phyloP scores from a whole-genome alignment of 1,140 invertebrate species.

The Drosophila tani region DNA sequence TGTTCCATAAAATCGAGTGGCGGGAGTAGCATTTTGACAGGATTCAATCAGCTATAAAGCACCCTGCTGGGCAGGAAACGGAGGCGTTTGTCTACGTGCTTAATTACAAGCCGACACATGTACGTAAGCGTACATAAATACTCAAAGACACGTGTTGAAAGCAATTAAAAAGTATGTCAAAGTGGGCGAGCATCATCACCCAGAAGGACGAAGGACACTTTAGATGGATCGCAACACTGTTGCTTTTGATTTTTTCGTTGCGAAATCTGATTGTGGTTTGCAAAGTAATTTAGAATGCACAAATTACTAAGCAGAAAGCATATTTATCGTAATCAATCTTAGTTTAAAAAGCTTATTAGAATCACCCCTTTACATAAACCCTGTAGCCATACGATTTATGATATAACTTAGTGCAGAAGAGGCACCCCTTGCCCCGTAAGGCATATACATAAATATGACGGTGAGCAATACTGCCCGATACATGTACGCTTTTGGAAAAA shows the following conservation, averaged over 20 bases:
- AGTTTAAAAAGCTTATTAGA: conserved; percentile 8
- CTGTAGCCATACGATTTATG: background rate
- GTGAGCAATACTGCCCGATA: too few species aligned
- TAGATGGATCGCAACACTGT: conserved; percentile 26
- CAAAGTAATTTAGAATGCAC: conserved; percentile 15
- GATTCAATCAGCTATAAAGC: conserved; percentile 71
- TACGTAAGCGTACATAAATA: conserved; percentile 35
- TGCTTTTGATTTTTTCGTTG: background rate
- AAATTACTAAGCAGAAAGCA: background rate
- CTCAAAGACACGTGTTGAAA: conserved; percentile 50
- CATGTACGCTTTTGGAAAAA: too few species aligned
- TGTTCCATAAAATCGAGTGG: conserved; percentile 27
- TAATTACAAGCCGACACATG: conserved; percentile 67
- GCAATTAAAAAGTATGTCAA: conserved; percentile 74
- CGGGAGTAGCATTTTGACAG: conserved; percentile 64
- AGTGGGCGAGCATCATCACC: conserved; percentile 18
- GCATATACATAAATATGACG: too few species aligned
- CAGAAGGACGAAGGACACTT: conserved; percentile 10
- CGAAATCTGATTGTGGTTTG: background rate
- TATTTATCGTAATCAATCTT: conserved; percentile 3
- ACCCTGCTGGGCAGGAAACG: conserved; percentile 28
- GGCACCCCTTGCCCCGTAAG: too few species aligned
- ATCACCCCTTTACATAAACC: background rate
- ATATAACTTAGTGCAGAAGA: too few species aligned
- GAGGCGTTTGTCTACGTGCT: conserved; percentile 63